These are phyloP conservation scores for Dromococcyx pavoninus DNA, from an alignment of 2,797 vertebrate species.

Conservation along the genomic window DNA sequence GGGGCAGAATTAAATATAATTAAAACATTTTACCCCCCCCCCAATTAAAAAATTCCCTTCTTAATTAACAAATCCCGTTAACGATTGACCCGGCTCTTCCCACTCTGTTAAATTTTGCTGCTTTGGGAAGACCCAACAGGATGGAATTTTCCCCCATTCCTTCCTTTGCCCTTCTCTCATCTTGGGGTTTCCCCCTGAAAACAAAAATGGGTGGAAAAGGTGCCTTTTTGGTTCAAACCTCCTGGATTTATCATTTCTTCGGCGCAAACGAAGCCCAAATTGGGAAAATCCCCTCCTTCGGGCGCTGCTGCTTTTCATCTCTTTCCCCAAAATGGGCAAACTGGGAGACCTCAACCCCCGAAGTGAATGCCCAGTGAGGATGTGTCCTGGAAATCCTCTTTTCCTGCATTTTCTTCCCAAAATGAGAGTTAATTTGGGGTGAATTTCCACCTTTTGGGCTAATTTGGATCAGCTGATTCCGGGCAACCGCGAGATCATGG, in stretches of 20 bases:
- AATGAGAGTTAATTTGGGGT: fast-evolving
- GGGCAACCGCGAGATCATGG: too few species aligned
- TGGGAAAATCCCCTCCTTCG: not conserved
- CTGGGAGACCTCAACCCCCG: too few species aligned
- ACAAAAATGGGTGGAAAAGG: fast-evolving
- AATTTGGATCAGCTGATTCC: not conserved
- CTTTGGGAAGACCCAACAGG: not conserved
- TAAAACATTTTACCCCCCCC: not conserved
- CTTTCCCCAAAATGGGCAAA: too few species aligned
- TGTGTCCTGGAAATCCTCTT: too few species aligned
- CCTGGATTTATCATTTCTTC: not conserved
- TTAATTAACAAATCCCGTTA: not conserved
- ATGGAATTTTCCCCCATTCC: not conserved
- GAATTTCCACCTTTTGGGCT: not conserved
- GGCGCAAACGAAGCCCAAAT: not conserved
- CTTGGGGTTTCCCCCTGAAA: not conserved
- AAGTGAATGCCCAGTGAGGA: too few species aligned
- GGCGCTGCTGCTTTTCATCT: too few species aligned
- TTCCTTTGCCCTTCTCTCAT: not conserved
- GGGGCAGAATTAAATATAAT: not conserved
- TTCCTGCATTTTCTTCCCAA: too few species aligned
- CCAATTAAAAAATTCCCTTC: not conserved
- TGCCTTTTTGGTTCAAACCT: not conserved
- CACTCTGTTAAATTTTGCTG: not conserved
- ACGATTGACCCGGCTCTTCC: not conserved